phyloP scores from a whole-genome alignment of 2,113 vertebrate genomes.

The Nibea coibor region DNA sequence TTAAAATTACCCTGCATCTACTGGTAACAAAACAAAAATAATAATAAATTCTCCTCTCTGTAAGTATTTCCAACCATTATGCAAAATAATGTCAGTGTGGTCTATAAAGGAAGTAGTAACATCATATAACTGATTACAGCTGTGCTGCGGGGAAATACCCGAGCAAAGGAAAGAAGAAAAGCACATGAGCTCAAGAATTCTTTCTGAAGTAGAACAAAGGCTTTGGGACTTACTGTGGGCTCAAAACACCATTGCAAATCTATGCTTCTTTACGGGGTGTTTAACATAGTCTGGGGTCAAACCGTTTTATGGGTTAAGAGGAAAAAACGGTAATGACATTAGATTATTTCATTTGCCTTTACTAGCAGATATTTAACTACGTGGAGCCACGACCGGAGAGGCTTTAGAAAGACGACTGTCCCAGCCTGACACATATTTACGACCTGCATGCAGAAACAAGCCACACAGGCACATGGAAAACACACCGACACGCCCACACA shows the following conservation, averaged over 20 bases:
- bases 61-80: slow-evolving; percentile 46
- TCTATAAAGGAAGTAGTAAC: slow-evolving; percentile 31
- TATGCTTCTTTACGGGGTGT: slow-evolving; percentile 3
- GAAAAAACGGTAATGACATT: slow-evolving; percentile 29
- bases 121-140: slow-evolving; percentile 53
- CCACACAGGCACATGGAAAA: background rate
- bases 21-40: slow-evolving; percentile 34
- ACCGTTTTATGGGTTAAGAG: slow-evolving; percentile 1
- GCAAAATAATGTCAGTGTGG: slow-evolving; percentile 51
- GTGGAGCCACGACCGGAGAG: background rate
- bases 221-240: slow-evolving; percentile 32
- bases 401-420: background rate
- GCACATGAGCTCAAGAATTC: slow-evolving; percentile 60
- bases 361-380: background rate
- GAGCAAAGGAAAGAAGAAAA: slow-evolving; percentile 38
- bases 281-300: slow-evolving; percentile 8
- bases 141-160: slow-evolving; percentile 42
- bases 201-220: slow-evolving; percentile 54
- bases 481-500: slow-evolving; percentile 3
- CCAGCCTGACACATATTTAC: background rate
- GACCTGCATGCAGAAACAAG: background rate
- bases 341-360: slow-evolving; percentile 10
- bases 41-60: slow-evolving; percentile 1
- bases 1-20: slow-evolving; percentile 30
- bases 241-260: slow-evolving; percentile 14